A percentile compares a stretch with the other conserved stretches of the same genome.
phyloP scores from a whole-genome alignment of 2,888 invertebrate genomes.

The Camptogramma bilineatum region DNA sequence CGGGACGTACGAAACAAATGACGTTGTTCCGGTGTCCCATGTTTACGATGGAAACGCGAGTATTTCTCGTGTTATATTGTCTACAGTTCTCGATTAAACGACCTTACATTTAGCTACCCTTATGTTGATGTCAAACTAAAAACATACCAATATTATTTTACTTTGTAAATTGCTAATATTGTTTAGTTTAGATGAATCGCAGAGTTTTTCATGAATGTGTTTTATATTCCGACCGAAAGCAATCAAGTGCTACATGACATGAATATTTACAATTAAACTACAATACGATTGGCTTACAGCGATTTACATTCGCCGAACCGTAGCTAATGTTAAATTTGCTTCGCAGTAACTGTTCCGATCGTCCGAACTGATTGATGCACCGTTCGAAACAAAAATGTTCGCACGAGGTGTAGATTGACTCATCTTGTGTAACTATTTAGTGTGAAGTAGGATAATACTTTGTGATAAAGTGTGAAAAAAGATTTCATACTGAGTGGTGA shows the following conservation, averaged over 20 bases:
- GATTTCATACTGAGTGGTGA: slow-evolving; percentile 53
- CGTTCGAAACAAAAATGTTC: slow-evolving; percentile 71
- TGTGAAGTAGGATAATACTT: slow-evolving; percentile 44
- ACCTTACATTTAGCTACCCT: slow-evolving; percentile 21
- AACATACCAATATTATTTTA: slow-evolving; percentile 4
- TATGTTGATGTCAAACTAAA: slow-evolving; percentile 9
- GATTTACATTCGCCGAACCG: slow-evolving; percentile 50
- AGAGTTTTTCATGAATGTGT: slow-evolving; percentile 14
- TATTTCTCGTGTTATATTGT: slow-evolving; percentile 42
- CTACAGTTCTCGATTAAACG: slow-evolving; percentile 25
- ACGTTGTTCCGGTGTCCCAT: slow-evolving; percentile 44
- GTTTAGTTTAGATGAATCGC: slow-evolving; percentile 13
- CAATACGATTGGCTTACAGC: slow-evolving; percentile 40
- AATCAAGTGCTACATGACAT: slow-evolving; percentile 58
- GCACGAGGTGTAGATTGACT: slow-evolving; percentile 76
- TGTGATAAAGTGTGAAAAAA: slow-evolving; percentile 43
- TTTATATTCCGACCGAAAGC: slow-evolving; percentile 46
- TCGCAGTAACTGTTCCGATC: slow-evolving; percentile 51
- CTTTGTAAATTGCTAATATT: too few species aligned
- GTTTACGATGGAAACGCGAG: slow-evolving; percentile 41
- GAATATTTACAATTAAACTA: slow-evolving; percentile 46
- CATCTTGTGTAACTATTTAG: slow-evolving; percentile 46
- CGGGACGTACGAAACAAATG: slow-evolving; percentile 47
- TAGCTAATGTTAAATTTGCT: slow-evolving; percentile 60
- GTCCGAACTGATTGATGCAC: slow-evolving; percentile 52